Evolutionary conservation across 1,140 invertebrate species (phyloP).

Genomic region (Drosophila elegans): DNA sequence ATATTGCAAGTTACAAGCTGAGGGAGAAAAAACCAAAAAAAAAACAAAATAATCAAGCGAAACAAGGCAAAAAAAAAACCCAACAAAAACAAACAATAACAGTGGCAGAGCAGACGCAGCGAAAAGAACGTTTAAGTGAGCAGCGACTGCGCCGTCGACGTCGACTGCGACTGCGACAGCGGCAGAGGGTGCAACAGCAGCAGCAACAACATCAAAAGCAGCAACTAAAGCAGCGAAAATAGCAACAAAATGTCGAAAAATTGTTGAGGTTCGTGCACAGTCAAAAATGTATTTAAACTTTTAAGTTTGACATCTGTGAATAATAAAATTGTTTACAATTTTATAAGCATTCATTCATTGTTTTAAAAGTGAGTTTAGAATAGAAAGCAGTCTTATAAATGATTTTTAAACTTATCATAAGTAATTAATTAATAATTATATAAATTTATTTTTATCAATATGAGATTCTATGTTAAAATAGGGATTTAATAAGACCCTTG

Average conservation of each 20-base stretch:
- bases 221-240: conserved; percentile 45
- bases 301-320: too few relatives aligned
- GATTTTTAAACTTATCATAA: too few relatives aligned
- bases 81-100: conserved; percentile 64
- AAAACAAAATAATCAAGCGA: conserved; percentile 77
- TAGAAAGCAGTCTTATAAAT: too few relatives aligned
- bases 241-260: conserved; percentile 80
- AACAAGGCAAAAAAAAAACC: conserved; percentile 67
- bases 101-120: conserved; percentile 22
- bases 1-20: conserved; percentile 70
- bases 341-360: too few relatives aligned
- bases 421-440: too few relatives aligned
- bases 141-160: conserved; percentile 19
- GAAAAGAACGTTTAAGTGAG: conserved; percentile 61
- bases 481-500: too few relatives aligned
- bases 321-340: too few relatives aligned
- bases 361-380: too few relatives aligned
- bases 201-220: conserved; percentile 32
- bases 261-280: conserved; percentile 69
- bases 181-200: conserved; percentile 41
- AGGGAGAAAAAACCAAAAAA: conserved; percentile 39
- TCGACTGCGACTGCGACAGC: conserved; percentile 29
- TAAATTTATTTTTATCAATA: too few relatives aligned
- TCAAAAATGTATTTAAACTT: conserved; percentile 5
- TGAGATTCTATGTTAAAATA: too few relatives aligned